Percentiles rank a stretch among this genome's conserved stretches.
phyloP scores from a whole-genome alignment of 2,113 vertebrate genomes.

The Microtus richardsoni region DNA sequence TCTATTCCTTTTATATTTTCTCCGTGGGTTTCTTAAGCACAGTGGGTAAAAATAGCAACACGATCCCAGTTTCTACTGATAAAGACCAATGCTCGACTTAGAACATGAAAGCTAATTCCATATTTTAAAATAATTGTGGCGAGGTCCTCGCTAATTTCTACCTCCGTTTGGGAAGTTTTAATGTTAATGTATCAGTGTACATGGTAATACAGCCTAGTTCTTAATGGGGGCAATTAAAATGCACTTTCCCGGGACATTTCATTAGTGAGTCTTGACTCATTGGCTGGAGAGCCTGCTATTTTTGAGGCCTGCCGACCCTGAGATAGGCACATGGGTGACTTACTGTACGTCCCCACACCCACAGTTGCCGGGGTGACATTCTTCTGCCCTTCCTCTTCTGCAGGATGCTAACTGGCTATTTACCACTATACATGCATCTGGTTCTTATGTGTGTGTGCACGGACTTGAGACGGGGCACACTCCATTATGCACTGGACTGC shows the following conservation, averaged over 20 bases:
- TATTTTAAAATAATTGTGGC: slow-evolving; percentile 29
- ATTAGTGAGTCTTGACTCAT: not conserved
- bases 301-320: slow-evolving; percentile 61
- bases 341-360: slow-evolving; percentile 13
- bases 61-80: not conserved
- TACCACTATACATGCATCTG: not conserved
- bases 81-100: not conserved
- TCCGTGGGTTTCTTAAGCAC: not conserved
- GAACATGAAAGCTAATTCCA: not conserved
- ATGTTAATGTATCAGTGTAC: not conserved
- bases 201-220: slow-evolving; percentile 42
- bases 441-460: not conserved
- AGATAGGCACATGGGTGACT: not conserved
- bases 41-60: not conserved
- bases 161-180: slow-evolving; percentile 51
- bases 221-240: slow-evolving; percentile 50
- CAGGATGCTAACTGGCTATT: not conserved
- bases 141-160: not conserved
- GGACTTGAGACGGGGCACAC: slow-evolving; percentile 53
- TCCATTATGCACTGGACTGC: slow-evolving; percentile 55
- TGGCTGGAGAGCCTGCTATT: not conserved
- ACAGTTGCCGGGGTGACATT: not conserved
- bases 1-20: not conserved
- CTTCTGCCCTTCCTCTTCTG: slow-evolving; percentile 21
- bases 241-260: slow-evolving; percentile 2